phyloP scores from a whole-genome alignment of 2,113 vertebrate species.

The Eidolon helvum region DNA sequence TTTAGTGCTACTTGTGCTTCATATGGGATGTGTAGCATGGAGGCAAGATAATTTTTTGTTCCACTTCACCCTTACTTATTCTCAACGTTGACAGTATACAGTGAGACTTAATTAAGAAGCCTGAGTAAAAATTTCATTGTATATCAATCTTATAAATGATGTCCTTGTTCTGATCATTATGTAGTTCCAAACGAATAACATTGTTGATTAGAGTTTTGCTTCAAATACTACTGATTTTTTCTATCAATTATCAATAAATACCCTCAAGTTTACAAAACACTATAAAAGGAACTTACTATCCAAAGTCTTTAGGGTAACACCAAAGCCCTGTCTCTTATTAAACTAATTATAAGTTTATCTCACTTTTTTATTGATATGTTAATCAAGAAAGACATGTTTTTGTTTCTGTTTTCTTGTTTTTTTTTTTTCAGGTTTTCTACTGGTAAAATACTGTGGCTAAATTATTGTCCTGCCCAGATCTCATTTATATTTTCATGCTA shows the following conservation, averaged over 20 bases:
- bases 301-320: not conserved
- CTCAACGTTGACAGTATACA: not conserved
- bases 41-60: not conserved
- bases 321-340: not conserved
- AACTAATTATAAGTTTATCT: not conserved
- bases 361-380: not conserved
- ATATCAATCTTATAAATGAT: slow-evolving; percentile 1
- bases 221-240: not conserved
- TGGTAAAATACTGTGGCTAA: not conserved
- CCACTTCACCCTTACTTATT: not conserved
- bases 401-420: too few species aligned
- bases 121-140: not conserved
- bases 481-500: not conserved
- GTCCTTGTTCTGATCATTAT: not conserved
- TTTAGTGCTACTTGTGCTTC: not conserved
- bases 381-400: not conserved
- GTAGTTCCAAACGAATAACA: not conserved
- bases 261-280: not conserved
- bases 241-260: slow-evolving; percentile 4
- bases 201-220: not conserved
- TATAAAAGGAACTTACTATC: not conserved
- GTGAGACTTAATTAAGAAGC: not conserved
- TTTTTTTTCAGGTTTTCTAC: not conserved
- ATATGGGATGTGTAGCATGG: not conserved
- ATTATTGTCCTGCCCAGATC: not conserved